phyloP scores from a whole-genome alignment of 1,140 invertebrate species.

The Choristoneura fumiferana region DNA sequence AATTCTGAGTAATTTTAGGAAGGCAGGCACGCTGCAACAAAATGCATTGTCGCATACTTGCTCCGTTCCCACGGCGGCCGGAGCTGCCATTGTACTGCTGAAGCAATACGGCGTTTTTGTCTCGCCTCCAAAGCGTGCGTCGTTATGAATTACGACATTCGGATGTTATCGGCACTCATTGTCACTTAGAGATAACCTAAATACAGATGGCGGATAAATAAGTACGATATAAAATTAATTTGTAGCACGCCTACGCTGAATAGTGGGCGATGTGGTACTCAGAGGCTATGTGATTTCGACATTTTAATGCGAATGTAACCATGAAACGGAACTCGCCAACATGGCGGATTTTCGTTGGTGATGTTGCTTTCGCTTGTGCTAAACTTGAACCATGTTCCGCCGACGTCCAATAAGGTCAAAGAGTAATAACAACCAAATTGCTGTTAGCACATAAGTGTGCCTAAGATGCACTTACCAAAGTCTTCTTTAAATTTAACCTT shows the following conservation, averaged over 20 bases:
- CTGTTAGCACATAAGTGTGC: no score
- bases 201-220: conserved; percentile 12
- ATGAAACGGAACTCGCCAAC: not conserved
- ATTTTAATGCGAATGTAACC: conserved; percentile 19
- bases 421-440: no score
- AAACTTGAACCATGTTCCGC: no score
- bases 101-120: not conserved
- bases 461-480: no score
- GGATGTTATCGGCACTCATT: conserved; percentile 11
- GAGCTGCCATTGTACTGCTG: not conserved
- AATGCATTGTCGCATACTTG: conserved; percentile 64
- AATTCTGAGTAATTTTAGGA: not conserved
- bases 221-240: conserved; percentile 47
- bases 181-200: conserved; percentile 9
- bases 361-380: no score
- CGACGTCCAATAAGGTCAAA: no score
- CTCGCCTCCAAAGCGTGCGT: not conserved
- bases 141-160: not conserved
- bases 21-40: conserved; percentile 32
- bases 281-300: conserved; percentile 25
- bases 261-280: conserved; percentile 33
- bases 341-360: not conserved
- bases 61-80: conserved; percentile 53
- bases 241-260: conserved; percentile 38
- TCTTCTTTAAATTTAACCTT: no score